A percentile compares a stretch with the other conserved stretches of the same genome.
These are phyloP conservation scores for Urocynchramus pylzowi DNA, from an alignment of 2,113 vertebrate genomes.

Conservation along the genomic window DNA sequence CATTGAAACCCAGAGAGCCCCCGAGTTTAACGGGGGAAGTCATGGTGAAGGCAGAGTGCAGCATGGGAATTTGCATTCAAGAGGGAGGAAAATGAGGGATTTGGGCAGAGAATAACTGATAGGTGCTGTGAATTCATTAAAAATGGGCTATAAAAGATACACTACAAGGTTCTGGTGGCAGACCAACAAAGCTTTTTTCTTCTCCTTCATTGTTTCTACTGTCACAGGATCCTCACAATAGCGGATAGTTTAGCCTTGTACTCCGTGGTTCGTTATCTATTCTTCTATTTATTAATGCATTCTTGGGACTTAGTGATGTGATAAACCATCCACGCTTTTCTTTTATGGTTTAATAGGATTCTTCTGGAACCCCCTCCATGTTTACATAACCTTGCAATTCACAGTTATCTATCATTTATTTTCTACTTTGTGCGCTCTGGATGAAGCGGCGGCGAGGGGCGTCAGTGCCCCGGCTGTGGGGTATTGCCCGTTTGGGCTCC, in stretches of 20 bases:
- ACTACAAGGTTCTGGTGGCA: slow-evolving; percentile 52
- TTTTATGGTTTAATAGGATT: slow-evolving; percentile 57
- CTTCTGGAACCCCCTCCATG: slow-evolving; percentile 7
- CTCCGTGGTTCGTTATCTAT: slow-evolving; percentile 54
- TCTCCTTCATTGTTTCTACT: slow-evolving; percentile 53
- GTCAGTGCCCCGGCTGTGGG: accelerated
- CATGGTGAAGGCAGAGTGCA: slow-evolving; percentile 42
- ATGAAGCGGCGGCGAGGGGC: not conserved
- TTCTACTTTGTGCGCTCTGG: not conserved
- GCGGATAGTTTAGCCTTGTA: slow-evolving; percentile 56
- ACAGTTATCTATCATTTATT: slow-evolving; percentile 57
- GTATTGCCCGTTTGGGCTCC: accelerated
- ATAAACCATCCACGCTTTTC: slow-evolving; percentile 59
- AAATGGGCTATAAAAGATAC: slow-evolving; percentile 42
- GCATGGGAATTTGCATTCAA: slow-evolving; percentile 52
- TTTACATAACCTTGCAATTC: slow-evolving; percentile 62
- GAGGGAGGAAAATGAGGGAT: slow-evolving; percentile 31
- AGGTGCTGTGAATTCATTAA: slow-evolving; percentile 58
- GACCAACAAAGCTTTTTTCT: slow-evolving; percentile 55
- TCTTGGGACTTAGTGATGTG: slow-evolving; percentile 63
- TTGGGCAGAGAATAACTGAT: slow-evolving; percentile 38
- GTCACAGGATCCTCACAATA: slow-evolving; percentile 52
- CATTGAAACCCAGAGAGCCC: not conserved
- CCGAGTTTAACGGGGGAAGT: not conserved
- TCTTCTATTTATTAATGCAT: slow-evolving; percentile 68